Conservation (phyloP, 2,888 invertebrate genomes). For the Cantharis lateralis region DNA sequence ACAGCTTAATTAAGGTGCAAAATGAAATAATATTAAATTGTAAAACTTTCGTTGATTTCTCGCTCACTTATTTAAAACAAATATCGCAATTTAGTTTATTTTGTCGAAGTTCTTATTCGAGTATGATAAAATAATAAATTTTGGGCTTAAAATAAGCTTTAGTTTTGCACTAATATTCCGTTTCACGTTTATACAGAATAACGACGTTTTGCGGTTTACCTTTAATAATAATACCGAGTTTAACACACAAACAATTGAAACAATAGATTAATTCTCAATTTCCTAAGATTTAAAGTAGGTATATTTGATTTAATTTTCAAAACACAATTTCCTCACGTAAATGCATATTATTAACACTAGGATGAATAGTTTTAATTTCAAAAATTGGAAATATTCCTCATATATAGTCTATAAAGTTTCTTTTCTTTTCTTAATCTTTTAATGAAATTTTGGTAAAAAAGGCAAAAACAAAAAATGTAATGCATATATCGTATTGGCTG, state of each 20-base stretch:
- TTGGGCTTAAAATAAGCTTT: background rate
- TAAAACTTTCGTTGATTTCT: background rate
- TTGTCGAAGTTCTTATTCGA: background rate
- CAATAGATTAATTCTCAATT: constrained; percentile 21
- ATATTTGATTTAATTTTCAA: background rate
- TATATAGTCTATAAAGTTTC: no score
- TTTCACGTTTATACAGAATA: background rate
- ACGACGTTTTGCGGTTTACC: constrained; percentile 19
- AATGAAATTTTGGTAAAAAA: no score
- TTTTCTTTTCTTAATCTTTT: no score
- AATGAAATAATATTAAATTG: background rate
- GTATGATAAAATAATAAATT: background rate
- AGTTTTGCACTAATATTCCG: background rate
- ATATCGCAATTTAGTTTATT: background rate
- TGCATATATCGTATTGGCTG: no score
- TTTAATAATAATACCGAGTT: constrained; percentile 11
- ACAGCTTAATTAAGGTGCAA: background rate
- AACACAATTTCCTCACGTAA: background rate
- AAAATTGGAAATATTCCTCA: no score
- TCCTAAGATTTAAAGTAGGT: constrained; percentile 6
- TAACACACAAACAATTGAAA: constrained; percentile 10
- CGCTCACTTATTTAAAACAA: background rate
- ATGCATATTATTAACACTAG: background rate
- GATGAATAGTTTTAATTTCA: background rate
- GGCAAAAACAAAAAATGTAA: no score